Evolutionary conservation across 2,113 vertebrate genomes (phyloP).

Genomic region (Colinus virginianus): DNA sequence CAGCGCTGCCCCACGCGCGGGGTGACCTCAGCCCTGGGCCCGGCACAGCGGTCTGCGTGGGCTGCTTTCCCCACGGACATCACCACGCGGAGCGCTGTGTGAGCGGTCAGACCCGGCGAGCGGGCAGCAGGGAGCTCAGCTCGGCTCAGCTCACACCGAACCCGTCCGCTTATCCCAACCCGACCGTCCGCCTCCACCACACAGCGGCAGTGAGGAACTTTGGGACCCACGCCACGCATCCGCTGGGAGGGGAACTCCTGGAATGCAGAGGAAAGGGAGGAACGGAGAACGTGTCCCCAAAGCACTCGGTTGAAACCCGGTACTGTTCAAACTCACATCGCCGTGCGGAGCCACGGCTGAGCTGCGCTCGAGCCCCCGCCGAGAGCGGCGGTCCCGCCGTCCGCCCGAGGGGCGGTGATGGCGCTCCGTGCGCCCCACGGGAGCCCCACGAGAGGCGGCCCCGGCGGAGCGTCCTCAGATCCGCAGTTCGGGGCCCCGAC

Average conservation of each 20-base stretch:
- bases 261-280: not conserved
- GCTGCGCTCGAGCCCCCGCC: not conserved
- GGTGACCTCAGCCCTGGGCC: not conserved
- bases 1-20: not conserved
- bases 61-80: not conserved
- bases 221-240: not conserved
- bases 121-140: not conserved
- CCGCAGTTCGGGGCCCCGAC: too few species aligned
- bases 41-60: not conserved
- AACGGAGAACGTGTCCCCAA: not conserved
- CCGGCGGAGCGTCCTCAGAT: too few species aligned
- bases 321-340: not conserved
- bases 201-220: not conserved
- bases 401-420: too few species aligned
- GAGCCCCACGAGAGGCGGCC: too few species aligned
- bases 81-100: too few species aligned
- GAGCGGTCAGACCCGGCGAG: not conserved
- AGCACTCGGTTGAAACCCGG: not conserved
- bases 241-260: not conserved
- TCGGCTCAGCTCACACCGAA: not conserved
- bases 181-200: not conserved
- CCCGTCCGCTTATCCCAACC: not conserved
- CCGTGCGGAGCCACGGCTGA: fast-evolving
- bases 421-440: too few species aligned
- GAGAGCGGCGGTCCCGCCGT: not conserved